These are phyloP conservation scores for Tetrapedia diversipes DNA, from an alignment of 2,888 invertebrate genomes.

Conservation along the genomic window DNA sequence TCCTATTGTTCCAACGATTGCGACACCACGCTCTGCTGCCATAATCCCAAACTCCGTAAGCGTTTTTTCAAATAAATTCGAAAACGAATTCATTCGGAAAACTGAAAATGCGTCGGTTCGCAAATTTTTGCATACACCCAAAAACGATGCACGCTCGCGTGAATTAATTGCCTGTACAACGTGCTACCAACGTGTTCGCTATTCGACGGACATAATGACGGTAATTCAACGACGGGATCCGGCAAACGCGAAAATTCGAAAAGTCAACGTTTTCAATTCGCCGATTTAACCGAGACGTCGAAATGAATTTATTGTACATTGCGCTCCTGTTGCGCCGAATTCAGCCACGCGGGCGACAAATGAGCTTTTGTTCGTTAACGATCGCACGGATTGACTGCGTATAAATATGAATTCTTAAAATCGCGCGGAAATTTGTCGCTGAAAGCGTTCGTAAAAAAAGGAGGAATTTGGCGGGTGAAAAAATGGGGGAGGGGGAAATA, in stretches of 20 bases:
- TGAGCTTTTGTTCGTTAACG: background rate
- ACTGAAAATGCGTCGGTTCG: too few relatives aligned
- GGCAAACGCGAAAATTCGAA: conserved; percentile 22
- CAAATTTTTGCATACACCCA: too few relatives aligned
- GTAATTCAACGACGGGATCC: conserved; percentile 27
- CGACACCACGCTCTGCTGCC: too few relatives aligned
- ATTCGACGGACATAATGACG: conserved; percentile 27
- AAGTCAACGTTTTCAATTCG: conserved; percentile 22
- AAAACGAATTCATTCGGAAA: too few relatives aligned
- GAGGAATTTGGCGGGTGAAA: too few relatives aligned
- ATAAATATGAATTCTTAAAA: background rate
- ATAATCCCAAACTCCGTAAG: too few relatives aligned
- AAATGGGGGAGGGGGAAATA: too few relatives aligned
- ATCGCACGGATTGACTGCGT: background rate
- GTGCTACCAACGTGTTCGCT: conserved; percentile 13
- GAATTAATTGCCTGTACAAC: too few relatives aligned
- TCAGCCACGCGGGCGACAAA: background rate
- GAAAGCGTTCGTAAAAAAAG: too few relatives aligned
- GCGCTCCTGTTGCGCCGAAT: background rate
- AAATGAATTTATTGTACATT: conserved; percentile 19
- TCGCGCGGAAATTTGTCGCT: background rate
- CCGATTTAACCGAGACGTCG: conserved; percentile 1
- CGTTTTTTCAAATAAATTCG: too few relatives aligned
- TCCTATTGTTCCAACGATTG: too few relatives aligned
- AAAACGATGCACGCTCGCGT: too few relatives aligned